Conservation (phyloP, 2,797 vertebrate species). For the Centropyge bicolor region DNA sequence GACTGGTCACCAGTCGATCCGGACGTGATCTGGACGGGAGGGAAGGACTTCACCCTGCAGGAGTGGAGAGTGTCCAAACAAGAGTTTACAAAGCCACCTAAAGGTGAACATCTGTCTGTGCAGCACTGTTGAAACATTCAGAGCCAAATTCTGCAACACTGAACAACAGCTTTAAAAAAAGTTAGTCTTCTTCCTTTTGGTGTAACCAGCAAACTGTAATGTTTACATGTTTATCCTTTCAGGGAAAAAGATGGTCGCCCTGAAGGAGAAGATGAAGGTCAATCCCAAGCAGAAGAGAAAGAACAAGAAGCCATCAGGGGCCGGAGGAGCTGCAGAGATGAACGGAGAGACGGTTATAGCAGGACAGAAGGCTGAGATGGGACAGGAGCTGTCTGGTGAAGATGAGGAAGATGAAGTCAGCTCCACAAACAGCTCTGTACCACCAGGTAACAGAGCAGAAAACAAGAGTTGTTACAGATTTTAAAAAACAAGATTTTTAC, state of each 20-base stretch:
- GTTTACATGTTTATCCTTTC: neutral
- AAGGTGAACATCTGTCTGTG: slow-evolving; percentile 80
- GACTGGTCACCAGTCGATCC: slow-evolving; percentile 94
- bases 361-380: slow-evolving; percentile 58
- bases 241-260: slow-evolving; percentile 92
- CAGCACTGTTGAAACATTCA: neutral
- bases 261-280: slow-evolving; percentile 90
- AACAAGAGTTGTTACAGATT: fast-evolving
- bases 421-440: slow-evolving; percentile 26
- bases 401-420: slow-evolving; percentile 83
- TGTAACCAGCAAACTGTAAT: too few species aligned
- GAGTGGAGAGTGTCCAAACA: slow-evolving; percentile 93
- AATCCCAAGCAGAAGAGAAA: slow-evolving; percentile 92
- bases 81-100: slow-evolving; percentile 90
- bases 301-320: slow-evolving; percentile 78
- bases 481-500: neutral
- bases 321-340: slow-evolving; percentile 41
- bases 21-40: slow-evolving; percentile 93
- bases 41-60: slow-evolving; percentile 95
- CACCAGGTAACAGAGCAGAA: slow-evolving; percentile 74
- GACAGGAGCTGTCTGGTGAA: slow-evolving; percentile 84
- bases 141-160: neutral
- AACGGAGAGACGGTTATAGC: slow-evolving; percentile 76
- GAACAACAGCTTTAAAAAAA: neutral
- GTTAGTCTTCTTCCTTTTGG: too few species aligned